Conservation (phyloP, 1,140 invertebrate genomes). For the Drosophila watanabei region DNA sequence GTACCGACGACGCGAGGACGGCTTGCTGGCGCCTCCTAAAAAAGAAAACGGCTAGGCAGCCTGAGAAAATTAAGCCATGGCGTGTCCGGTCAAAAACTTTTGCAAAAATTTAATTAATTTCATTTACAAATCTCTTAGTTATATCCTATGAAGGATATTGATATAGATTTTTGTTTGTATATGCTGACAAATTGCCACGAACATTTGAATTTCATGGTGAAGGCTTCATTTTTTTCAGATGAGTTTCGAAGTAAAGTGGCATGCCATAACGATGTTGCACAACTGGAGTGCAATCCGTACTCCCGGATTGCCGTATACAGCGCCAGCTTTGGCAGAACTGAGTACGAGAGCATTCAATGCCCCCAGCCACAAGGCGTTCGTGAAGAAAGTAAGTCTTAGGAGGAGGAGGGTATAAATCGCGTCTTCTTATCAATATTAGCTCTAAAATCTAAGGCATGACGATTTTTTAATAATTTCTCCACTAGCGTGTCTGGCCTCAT, state of each 20-base stretch:
- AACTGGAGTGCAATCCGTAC: conserved; percentile 93
- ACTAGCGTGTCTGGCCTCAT: conserved; percentile 94
- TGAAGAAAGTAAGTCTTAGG: conserved; percentile 91
- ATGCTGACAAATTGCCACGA: background rate
- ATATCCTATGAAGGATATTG: no score
- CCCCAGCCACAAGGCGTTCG: conserved; percentile 93
- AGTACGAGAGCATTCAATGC: conserved; percentile 95
- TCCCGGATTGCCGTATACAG: conserved; percentile 95
- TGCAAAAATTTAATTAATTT: no score
- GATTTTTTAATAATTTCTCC: background rate
- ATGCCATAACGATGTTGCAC: conserved; percentile 95
- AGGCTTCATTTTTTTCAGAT: conserved; percentile 87
- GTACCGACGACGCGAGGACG: no score
- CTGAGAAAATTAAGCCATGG: no score
- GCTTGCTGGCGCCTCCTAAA: no score
- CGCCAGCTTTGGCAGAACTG: conserved; percentile 94
- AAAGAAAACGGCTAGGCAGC: no score
- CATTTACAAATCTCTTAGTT: no score
- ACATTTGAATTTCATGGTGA: conserved; percentile 39
- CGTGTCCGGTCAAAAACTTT: no score
- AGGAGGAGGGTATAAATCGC: background rate
- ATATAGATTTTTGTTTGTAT: no score
- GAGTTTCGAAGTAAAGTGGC: conserved; percentile 96
- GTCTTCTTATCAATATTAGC: conserved; percentile 28
- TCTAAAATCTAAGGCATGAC: background rate